A percentile compares a stretch with the other conserved stretches of the same genome.
Conservation (phyloP, 2,113 vertebrate genomes). For the Cynocephalus volans region DNA sequence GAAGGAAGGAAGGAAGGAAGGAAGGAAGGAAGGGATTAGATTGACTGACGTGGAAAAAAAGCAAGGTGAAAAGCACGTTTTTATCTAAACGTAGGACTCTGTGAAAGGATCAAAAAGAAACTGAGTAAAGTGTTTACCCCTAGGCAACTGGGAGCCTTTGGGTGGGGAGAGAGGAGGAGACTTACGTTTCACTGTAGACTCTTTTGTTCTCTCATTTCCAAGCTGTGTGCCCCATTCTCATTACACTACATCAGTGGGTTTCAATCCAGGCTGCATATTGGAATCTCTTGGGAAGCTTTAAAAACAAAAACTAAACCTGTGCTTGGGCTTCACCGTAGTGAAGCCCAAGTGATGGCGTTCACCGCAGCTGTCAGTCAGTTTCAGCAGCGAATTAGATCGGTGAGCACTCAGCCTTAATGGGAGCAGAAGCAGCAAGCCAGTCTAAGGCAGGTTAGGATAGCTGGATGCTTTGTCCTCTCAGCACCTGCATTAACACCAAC, state of each 20-base stretch:
- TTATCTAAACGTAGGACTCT: not conserved
- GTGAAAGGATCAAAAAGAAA: not conserved
- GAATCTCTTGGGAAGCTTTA: not conserved
- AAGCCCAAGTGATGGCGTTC: not conserved
- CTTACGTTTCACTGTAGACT: not conserved
- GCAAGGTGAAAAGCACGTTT: not conserved
- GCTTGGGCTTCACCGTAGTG: not conserved
- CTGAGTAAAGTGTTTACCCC: not conserved
- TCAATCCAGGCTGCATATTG: no score
- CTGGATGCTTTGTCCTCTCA: not conserved
- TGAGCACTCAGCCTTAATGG: not conserved
- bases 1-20: no score
- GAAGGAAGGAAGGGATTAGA: not conserved
- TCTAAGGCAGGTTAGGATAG: not conserved
- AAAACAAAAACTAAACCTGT: not conserved
- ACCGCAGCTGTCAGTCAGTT: not conserved
- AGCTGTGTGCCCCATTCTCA: not conserved
- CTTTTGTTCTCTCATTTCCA: not conserved
- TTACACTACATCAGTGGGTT: no score
- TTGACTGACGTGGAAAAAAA: not conserved
- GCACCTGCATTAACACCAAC: not conserved
- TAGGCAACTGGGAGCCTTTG: not conserved
- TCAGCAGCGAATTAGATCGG: not conserved
- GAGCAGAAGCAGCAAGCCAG: not conserved
- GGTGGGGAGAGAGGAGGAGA: not conserved